Conservation (phyloP, 2,113 vertebrate genomes). For the Pavo muticus region DNA sequence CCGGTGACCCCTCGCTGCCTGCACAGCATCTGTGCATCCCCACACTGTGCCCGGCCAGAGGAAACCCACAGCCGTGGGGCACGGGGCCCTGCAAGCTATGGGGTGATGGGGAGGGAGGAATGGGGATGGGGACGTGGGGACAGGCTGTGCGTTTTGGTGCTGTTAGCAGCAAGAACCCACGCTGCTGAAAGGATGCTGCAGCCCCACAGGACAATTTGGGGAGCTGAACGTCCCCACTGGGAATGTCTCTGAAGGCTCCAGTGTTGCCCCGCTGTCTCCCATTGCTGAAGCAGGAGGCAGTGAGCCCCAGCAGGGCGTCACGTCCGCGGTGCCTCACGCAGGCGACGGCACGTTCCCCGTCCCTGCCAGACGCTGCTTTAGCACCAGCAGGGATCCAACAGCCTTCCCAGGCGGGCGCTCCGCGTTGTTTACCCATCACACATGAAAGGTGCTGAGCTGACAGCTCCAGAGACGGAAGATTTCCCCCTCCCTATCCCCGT, state of each 20-base stretch:
- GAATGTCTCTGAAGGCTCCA: neutral
- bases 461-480: conserved; percentile 21
- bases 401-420: conserved; percentile 24
- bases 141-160: neutral
- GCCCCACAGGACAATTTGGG: neutral
- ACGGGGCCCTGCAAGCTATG: fast-evolving
- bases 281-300: neutral
- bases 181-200: neutral
- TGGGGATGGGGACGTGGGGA: neutral
- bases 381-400: conserved; percentile 51
- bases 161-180: neutral
- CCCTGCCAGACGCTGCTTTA: conserved; percentile 43
- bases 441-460: conserved; percentile 39
- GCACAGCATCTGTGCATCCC: conserved; percentile 18
- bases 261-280: neutral
- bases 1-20: conserved; percentile 61
- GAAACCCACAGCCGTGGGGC: neutral
- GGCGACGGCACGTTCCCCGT: conserved; percentile 32
- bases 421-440: conserved; percentile 44
- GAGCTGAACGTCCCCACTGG: neutral
- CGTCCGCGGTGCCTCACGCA: conserved; percentile 30
- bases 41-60: neutral
- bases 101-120: neutral
- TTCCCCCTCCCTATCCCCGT: neutral
- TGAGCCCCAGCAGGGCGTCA: conserved; percentile 20